phyloP scores from a whole-genome alignment of 2,113 vertebrate genomes.

The Takifugu bimaculatus region DNA sequence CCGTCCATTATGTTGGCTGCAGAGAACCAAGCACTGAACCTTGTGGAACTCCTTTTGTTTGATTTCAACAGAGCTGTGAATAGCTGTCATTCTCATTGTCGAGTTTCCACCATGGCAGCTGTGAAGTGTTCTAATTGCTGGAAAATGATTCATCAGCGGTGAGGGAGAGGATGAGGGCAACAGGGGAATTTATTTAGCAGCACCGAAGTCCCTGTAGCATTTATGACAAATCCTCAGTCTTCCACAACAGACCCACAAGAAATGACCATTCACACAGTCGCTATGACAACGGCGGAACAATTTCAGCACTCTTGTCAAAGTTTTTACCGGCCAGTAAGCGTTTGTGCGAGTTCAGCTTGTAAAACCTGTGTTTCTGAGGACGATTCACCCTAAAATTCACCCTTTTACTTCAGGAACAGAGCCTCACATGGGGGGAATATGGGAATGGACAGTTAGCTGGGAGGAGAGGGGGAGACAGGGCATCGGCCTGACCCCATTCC shows the following conservation, averaged over 20 bases:
- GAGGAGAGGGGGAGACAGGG: constrained; percentile 34
- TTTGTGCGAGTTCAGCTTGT: background rate
- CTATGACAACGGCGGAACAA: constrained; percentile 69
- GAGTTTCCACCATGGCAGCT: too few species aligned
- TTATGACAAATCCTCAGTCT: constrained; percentile 56
- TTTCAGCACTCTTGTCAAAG: constrained; percentile 55
- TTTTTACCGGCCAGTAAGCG: constrained; percentile 22
- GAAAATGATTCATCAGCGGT: too few species aligned
- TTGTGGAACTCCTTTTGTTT: too few species aligned
- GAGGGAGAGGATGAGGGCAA: too few species aligned
- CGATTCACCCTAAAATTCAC: constrained; percentile 66
- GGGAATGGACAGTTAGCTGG: constrained; percentile 5
- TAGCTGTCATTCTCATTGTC: too few species aligned
- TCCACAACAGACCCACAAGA: constrained; percentile 68
- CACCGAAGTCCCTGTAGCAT: constrained; percentile 6
- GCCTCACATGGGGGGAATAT: constrained; percentile 29
- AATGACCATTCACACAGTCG: constrained; percentile 77
- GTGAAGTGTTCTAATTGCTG: too few species aligned
- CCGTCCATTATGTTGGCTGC: too few species aligned
- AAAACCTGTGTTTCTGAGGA: constrained; percentile 9
- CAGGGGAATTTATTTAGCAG: constrained; percentile 56
- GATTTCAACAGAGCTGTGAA: too few species aligned
- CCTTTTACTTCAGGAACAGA: constrained; percentile 72
- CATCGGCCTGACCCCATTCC: constrained; percentile 68
- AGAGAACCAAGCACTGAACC: too few species aligned